Base-by-base conservation (phyloP, 37 sponge, comb jelly and placozoan genomes). In the Bolinopsis microptera region DNA sequence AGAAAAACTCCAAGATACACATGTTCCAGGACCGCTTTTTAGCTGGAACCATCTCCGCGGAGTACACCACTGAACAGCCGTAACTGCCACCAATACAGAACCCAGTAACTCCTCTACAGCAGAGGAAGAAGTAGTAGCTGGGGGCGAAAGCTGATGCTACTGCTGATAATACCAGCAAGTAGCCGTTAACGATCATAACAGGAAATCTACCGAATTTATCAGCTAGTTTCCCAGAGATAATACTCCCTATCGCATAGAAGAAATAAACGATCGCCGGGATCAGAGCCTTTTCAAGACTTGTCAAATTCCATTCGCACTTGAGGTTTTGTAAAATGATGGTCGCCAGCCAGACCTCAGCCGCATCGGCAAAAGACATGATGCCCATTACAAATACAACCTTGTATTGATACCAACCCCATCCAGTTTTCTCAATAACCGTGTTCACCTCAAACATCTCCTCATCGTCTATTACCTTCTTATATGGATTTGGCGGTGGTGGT, bases 1-100 rank as follows among this genome's bases (percentile, higher is more conserved):
- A 86, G 61, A 41, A 86, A 23, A 28, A 41, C 61, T 86, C 90
- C 90, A 86, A 1, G 61, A 86, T 41, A 28, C 34, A 24, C 30
- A 86, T 40, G 27, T 34, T 34, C 90, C 90, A 86, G 26, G 90
- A 86, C 30, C 90, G 41, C 36, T 41, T 41, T 1, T 16, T 34
- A n/a, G 90, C 36, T 26, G 90, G 90, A 18, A 86, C 24, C n/a
- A 86, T 27, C 30, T 86, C 90, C n/a, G 41, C 24, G 0, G 90
- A 33, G 90, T 86, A 86, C 30, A 86, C 90, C 1, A 86, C 39
- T 24, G 90, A 86, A 38, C 90, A 86, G 61, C 61, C 90, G 90
- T 86, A 86, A 23, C 61, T 86, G 27, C 36, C 90, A 0, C 90
- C 90, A 16, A 86, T 86, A 41, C 90, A 28, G 61, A 86, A 34